Base-by-base conservation (phyloP, 2,888 invertebrate genomes). In the Danaus chrysippus region DNA sequence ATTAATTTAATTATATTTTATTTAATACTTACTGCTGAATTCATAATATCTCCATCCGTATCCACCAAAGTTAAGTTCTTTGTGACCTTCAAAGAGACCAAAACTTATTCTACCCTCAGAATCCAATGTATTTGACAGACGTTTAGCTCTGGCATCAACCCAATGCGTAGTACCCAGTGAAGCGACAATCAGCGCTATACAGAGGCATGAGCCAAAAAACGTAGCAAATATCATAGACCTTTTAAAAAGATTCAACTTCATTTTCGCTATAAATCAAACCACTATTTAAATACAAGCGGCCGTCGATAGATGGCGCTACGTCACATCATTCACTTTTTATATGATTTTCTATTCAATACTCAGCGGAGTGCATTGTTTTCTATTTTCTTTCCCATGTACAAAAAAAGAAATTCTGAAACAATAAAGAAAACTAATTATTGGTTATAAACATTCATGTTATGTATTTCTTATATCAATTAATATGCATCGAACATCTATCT, bases 81-180 rank as follows among this genome's bases (percentile, higher is more conserved):
- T 96, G 68, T 93, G 94, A 0, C 98, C 98, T 74, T 95, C 94
- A 76, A 98, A 96, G 10, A 98, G 92, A 0, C 98, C 98, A 78
- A 97, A 96, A 77, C 94, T 93, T 64, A 97, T 93, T 69, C 93
- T 91, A 0, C 97, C 97, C 58, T 94, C 94, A 53, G 95, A 94
- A 63, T 93, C 93, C 56, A 92, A 82, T 0, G 94, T 93, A 74
- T 94, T 94, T 9, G 93, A 92, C 0, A 93, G 92, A 70, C 95
- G 83, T 70, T 93, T 92, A 3, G 96, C 96, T 56, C 92, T 92
- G 1, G 96, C 95, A 68, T 94, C 94, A 46, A 96, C 93, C 97
- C 97, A 97, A 75, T 95, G 94, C 71, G 95, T 95, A 5, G 97
- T 97, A 1, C 95, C 96, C 68, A 97, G 86, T n/a, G 96, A 94